These are phyloP conservation scores for Clavelina lepadiformis DNA, from an alignment of 23 tunicate species.

Conservation along the genomic window DNA sequence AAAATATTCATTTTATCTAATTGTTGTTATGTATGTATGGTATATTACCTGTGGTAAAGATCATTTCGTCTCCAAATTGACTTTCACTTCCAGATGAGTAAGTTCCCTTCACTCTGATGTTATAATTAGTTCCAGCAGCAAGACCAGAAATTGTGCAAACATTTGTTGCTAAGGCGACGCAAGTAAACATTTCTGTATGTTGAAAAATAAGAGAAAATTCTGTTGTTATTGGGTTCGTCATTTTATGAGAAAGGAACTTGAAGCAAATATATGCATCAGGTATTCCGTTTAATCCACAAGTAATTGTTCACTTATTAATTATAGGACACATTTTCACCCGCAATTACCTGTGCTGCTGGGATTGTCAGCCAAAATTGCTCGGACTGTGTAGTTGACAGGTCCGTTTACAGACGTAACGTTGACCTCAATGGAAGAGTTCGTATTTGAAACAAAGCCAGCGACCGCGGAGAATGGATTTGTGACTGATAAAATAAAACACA, in stretches of 20 bases:
- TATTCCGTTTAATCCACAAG: too few species aligned
- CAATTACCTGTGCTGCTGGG: not conserved
- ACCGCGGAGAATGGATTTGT: conserved; percentile 2
- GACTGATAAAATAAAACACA: conserved; percentile 1
- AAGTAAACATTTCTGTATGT: not conserved
- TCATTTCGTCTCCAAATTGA: not conserved
- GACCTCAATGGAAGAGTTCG: conserved; percentile 7
- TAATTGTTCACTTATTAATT: not conserved
- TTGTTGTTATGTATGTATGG: too few species aligned
- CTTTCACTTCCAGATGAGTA: conserved; percentile 4
- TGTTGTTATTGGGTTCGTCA: too few species aligned
- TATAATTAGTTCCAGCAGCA: conserved; percentile 8
- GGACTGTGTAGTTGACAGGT: conserved; percentile 1
- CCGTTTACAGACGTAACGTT: not conserved
- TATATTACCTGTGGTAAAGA: conserved; percentile 22
- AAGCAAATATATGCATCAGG: too few species aligned
- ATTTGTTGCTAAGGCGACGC: not conserved
- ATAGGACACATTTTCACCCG: not conserved
- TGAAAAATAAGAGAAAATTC: too few species aligned
- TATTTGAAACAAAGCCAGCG: conserved; percentile 4
- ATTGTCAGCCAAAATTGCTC: not conserved
- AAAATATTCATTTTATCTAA: too few species aligned
- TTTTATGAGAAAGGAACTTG: too few species aligned
- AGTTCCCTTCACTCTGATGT: conserved; percentile 5
- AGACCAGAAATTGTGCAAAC: conserved; percentile 2